Evolutionary conservation across 2,113 vertebrate genomes (phyloP).

Genomic region (Circaetus gallicus): DNA sequence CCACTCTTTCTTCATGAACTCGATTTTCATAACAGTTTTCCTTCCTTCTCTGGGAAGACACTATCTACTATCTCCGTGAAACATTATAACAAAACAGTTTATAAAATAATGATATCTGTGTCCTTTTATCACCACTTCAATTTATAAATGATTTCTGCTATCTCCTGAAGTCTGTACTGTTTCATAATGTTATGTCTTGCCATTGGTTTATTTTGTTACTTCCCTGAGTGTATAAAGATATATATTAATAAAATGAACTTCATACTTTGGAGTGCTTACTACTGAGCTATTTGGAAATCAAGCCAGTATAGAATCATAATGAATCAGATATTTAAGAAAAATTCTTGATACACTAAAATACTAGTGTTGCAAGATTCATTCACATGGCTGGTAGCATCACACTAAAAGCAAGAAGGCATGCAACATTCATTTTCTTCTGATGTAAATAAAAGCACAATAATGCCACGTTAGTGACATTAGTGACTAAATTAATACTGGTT

Average conservation of each 20-base stretch:
- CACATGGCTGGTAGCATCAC: neutral
- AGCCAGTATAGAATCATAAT: slow-evolving; percentile 21
- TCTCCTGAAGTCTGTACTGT: slow-evolving; percentile 37
- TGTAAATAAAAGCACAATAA: neutral
- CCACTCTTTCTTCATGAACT: neutral
- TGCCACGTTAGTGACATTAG: neutral
- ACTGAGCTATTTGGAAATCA: slow-evolving; percentile 44
- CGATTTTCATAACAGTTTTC: slow-evolving; percentile 29
- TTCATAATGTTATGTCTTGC: slow-evolving; percentile 34
- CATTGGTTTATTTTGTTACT: slow-evolving; percentile 39
- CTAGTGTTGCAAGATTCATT: neutral
- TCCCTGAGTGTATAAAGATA: slow-evolving; percentile 2
- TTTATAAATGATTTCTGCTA: slow-evolving; percentile 46
- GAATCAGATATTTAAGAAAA: slow-evolving; percentile 55
- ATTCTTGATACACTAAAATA: slow-evolving; percentile 9
- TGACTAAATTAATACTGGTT: neutral
- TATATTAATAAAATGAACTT: slow-evolving; percentile 40
- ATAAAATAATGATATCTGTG: slow-evolving; percentile 36
- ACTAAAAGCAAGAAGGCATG: neutral
- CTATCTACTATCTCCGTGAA: slow-evolving; percentile 23
- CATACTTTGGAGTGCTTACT: neutral
- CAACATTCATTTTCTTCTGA: neutral
- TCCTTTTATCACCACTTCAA: slow-evolving; percentile 36
- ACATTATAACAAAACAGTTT: neutral
- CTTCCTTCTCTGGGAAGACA: slow-evolving; percentile 25